These are phyloP conservation scores for Aplidium turbinatum DNA, from an alignment of 23 tunicate genomes.

Conservation along the genomic window DNA sequence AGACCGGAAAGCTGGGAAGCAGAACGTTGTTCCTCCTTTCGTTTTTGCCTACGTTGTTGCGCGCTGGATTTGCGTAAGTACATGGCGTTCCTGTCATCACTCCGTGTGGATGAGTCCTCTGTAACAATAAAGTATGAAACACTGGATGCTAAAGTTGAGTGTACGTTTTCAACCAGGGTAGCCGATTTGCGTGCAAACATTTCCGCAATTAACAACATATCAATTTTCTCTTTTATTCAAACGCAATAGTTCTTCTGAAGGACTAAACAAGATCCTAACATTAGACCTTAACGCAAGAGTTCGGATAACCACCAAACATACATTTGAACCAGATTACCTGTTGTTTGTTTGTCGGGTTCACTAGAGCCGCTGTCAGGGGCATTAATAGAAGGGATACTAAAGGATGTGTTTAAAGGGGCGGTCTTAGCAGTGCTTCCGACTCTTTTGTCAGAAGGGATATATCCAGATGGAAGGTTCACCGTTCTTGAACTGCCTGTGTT, in stretches of 20 bases:
- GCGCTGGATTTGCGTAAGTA: slow-evolving; percentile 60
- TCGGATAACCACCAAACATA: too few species aligned
- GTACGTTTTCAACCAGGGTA: too few species aligned
- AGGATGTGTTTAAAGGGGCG: slow-evolving; percentile 5
- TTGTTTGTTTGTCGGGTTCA: background rate
- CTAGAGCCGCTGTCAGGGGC: background rate
- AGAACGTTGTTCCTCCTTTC: slow-evolving; percentile 56
- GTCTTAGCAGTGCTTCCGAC: slow-evolving; percentile 27
- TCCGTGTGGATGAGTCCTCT: too few species aligned
- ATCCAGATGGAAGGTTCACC: slow-evolving; percentile 83
- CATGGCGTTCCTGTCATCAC: too few species aligned
- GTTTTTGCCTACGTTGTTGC: slow-evolving; percentile 67
- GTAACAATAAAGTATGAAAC: too few species aligned
- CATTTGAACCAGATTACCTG: background rate
- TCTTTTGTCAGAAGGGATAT: slow-evolving; percentile 84
- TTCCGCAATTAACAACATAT: too few species aligned
- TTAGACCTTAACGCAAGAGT: too few species aligned
- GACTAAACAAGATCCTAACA: too few species aligned
- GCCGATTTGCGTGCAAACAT: too few species aligned
- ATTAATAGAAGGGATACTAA: slow-evolving; percentile 2
- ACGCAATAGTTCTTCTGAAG: background rate
- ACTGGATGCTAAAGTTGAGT: too few species aligned
- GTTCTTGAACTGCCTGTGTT: background rate
- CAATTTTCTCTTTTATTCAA: background rate
- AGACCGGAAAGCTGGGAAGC: slow-evolving; percentile 76